Evolutionary conservation across 2,113 vertebrate species (phyloP), one percentile per base, ranked within the genome.

Genomic region (Hemichromis elongatus): DNA sequence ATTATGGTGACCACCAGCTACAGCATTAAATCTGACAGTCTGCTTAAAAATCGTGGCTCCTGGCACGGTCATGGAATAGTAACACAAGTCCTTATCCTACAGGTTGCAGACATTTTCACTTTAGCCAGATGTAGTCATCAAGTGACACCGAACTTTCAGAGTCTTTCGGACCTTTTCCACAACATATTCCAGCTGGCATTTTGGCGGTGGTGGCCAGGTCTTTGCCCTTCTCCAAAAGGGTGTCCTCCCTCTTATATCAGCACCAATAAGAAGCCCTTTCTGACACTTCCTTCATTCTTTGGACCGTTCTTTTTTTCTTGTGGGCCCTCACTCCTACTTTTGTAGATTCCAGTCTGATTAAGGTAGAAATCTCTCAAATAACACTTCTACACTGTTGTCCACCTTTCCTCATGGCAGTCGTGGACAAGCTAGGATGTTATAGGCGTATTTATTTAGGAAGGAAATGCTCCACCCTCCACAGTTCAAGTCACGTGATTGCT

Each of bases 401-500:
- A 19, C 18, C n/a, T n/a, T n/a, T n/a, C n/a, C n/a, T n/a, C n/a
- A n/a, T n/a, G n/a, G n/a, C n/a, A n/a, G n/a, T n/a, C n/a, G n/a
- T n/a, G n/a, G n/a, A n/a, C 13, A 70, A 42, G 37, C 21, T 70
- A 10, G 8, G 66, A 21, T 40, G 11, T 66, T 40, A 21, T 21
- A 66, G 21, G 33, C 19, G 40, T 13, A 40, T 66, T 66, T 35
- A 0, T 14, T 33, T 3, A 66, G 19, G 33, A 40, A 66, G 61
- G 35, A 66, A 66, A 40, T 66, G 35, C 61, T 66, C 35, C 61
- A 66, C 33, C 19, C n/a, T 66, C n/a, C n/a, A 66, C 35, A 40
- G 61, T 40, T 11, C 61, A 21, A 66, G 6, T 66, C 3, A 66
- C 3, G 10, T 13, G 59, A 63, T 63, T 30, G 18, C 59, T 7